Evolutionary conservation across 2,113 vertebrate species (phyloP).

Genomic region (Sebastes schlegelii): DNA sequence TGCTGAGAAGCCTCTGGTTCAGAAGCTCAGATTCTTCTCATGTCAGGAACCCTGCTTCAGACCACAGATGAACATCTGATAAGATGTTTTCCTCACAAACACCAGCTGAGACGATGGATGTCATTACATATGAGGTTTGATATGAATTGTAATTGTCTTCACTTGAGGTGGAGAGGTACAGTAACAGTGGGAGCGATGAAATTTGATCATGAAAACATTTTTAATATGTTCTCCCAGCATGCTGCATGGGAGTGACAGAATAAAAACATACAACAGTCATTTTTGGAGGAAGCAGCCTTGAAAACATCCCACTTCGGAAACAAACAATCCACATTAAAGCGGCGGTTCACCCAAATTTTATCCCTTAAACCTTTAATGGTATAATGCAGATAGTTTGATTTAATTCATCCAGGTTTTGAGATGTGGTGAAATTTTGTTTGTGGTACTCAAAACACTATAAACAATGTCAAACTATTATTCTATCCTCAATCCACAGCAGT

Average conservation of each 20-base stretch:
- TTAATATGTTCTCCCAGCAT: constrained; percentile 21
- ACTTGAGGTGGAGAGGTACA: not conserved
- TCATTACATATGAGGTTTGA: not conserved
- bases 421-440: not conserved
- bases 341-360: not conserved
- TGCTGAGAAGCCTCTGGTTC: constrained; percentile 6
- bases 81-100: constrained; percentile 24
- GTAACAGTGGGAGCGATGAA: constrained; percentile 9
- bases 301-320: not conserved
- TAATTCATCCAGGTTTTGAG: not conserved
- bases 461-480: too few species aligned
- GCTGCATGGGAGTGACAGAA: not conserved
- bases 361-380: not conserved
- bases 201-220: constrained; percentile 15
- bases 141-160: constrained; percentile 8
- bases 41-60: constrained; percentile 21
- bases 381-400: not conserved
- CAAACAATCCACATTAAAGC: not conserved
- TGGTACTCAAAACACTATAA: not conserved
- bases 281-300: not conserved
- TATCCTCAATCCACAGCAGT: too few species aligned
- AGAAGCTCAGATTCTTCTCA: constrained; percentile 5
- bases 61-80: not conserved
- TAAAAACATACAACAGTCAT: not conserved
- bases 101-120: constrained; percentile 9